Evolutionary conservation across 2,888 invertebrate genomes (phyloP).

Genomic region (Melanchra persicariae): DNA sequence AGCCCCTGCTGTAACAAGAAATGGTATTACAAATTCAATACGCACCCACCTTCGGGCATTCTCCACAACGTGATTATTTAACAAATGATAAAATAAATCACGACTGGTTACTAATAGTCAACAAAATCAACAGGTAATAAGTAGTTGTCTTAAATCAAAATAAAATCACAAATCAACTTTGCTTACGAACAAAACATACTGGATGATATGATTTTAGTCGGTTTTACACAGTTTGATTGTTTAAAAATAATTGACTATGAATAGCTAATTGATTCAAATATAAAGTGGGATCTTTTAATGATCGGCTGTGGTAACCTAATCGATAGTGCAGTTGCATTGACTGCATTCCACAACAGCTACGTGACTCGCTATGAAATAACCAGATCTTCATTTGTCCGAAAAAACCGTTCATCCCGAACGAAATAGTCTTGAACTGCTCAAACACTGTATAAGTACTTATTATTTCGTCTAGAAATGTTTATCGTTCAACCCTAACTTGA

Average conservation of each 20-base stretch:
- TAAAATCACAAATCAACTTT: slow-evolving; percentile 73
- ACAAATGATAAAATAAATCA: slow-evolving; percentile 76
- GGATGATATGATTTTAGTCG: slow-evolving; percentile 71
- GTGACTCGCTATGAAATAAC: slow-evolving; percentile 79
- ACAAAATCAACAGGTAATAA: slow-evolving; percentile 67
- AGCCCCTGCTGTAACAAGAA: slow-evolving; percentile 96
- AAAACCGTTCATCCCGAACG: slow-evolving; percentile 69
- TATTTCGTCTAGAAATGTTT: slow-evolving; percentile 76
- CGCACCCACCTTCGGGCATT: slow-evolving; percentile 90
- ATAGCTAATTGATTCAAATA: slow-evolving; percentile 71
- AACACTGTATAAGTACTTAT: slow-evolving; percentile 55
- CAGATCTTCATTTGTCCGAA: slow-evolving; percentile 89
- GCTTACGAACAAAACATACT: slow-evolving; percentile 74
- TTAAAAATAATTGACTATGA: slow-evolving; percentile 68
- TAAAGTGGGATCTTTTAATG: slow-evolving; percentile 77
- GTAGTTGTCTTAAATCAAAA: slow-evolving; percentile 68
- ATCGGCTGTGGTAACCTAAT: slow-evolving; percentile 78
- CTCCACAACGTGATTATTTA: slow-evolving; percentile 80
- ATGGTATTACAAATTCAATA: slow-evolving; percentile 90
- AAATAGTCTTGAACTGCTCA: slow-evolving; percentile 53
- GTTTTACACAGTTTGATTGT: slow-evolving; percentile 64
- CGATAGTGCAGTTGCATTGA: slow-evolving; percentile 81
- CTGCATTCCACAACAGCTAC: slow-evolving; percentile 87
- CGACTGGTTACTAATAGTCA: slow-evolving; percentile 66
- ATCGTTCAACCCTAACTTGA: slow-evolving; percentile 80